Conservation (phyloP, 2,797 vertebrate genomes). For the Brachyrhaphis roseni region DNA sequence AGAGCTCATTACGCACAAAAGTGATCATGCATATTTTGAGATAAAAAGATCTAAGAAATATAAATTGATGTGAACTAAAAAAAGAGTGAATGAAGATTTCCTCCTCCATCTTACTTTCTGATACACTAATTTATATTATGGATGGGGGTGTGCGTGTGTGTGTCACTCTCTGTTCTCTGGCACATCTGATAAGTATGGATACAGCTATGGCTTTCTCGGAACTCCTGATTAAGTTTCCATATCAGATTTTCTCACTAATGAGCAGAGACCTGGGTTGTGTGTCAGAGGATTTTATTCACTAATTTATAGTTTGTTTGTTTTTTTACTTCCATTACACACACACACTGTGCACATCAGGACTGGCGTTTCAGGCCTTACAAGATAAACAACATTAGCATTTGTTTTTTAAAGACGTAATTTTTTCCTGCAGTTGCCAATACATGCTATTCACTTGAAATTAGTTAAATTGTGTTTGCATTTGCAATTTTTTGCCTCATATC, state of each 20-base stretch:
- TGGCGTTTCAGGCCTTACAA: neutral
- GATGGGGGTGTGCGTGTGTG: neutral
- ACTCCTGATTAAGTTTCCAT: neutral
- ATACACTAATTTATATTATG: neutral
- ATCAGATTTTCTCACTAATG: neutral
- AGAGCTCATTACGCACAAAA: constrained; percentile 17
- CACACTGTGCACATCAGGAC: neutral
- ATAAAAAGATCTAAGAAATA: neutral
- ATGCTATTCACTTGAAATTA: neutral
- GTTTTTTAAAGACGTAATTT: too few species aligned
- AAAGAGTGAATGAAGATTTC: neutral
- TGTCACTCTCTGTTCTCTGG: neutral
- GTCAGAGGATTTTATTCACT: neutral
- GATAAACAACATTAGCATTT: neutral
- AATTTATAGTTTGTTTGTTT: neutral
- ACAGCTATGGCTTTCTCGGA: neutral
- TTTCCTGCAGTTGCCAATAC: neutral
- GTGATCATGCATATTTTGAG: neutral
- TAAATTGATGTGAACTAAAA: neutral
- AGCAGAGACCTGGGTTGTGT: neutral
- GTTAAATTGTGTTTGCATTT: neutral
- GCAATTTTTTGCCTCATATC: neutral
- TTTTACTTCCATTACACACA: neutral
- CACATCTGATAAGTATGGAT: neutral
- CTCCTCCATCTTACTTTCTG: neutral